A percentile compares a stretch with the other conserved stretches of the same genome.
phyloP scores from a whole-genome alignment of 2,797 vertebrate genomes.

The Anomalospiza imberbis region DNA sequence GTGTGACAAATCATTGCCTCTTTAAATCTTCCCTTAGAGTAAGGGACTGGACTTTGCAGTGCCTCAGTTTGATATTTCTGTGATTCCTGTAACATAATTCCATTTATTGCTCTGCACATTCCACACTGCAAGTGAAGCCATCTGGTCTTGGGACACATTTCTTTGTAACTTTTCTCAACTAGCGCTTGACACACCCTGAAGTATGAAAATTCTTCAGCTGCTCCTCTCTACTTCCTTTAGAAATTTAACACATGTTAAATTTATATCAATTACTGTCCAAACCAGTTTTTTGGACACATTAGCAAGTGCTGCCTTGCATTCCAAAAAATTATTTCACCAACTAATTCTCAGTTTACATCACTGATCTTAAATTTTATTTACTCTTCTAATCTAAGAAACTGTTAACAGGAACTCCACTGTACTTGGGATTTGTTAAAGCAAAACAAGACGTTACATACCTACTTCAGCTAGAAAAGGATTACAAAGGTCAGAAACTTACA shows the following conservation, averaged over 20 bases:
- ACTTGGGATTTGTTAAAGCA: neutral
- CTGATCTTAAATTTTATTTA: neutral
- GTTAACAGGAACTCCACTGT: neutral
- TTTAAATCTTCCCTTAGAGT: neutral
- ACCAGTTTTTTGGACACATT: neutral
- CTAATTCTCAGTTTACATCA: neutral
- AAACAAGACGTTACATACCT: neutral
- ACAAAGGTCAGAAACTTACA: neutral
- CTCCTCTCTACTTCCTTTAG: neutral
- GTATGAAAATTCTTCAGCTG: neutral
- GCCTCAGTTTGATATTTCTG: neutral
- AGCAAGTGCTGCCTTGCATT: neutral
- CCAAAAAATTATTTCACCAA: neutral
- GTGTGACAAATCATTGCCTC: neutral
- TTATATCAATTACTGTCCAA: neutral
- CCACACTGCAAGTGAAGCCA: neutral
- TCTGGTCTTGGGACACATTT: neutral
- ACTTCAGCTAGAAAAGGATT: neutral
- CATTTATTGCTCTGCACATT: neutral
- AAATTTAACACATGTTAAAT: neutral
- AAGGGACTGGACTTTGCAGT: neutral
- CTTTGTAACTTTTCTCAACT: neutral
- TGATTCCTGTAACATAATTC: neutral
- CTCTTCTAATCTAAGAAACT: neutral
- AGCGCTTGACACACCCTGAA: neutral